These are phyloP conservation scores for Limnephilus lunatus DNA, from an alignment of 2,888 invertebrate species.

Conservation along the genomic window DNA sequence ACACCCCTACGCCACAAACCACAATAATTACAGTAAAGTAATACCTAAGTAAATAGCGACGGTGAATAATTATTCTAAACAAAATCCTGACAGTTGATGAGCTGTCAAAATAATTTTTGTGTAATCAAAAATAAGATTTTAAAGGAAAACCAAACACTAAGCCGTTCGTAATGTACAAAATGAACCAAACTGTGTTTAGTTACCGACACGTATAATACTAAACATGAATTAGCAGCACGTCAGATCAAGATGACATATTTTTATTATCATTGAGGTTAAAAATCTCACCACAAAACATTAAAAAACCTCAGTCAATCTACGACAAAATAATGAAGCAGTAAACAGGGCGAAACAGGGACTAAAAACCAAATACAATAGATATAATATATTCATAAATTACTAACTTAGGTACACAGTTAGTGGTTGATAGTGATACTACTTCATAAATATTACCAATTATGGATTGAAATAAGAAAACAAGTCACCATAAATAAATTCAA, in stretches of 20 bases:
- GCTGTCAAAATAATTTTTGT: neutral
- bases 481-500: too few species aligned
- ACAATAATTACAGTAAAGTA: neutral
- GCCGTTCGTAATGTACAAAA: neutral
- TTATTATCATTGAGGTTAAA: neutral
- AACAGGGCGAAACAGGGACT: too few species aligned
- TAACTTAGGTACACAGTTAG: too few species aligned
- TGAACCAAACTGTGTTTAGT: neutral
- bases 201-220: neutral
- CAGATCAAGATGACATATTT: neutral
- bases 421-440: too few species aligned
- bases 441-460: neutral
- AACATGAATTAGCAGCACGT: neutral
- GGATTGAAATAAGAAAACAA: neutral
- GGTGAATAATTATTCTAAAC: neutral
- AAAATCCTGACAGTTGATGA: neutral
- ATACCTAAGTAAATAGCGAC: neutral
- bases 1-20: neutral
- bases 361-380: too few species aligned
- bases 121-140: neutral
- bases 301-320: too few species aligned
- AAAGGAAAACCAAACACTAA: neutral
- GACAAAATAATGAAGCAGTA: too few species aligned
- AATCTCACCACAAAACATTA: neutral
- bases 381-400: too few species aligned